phyloP scores from a whole-genome alignment of 2,888 invertebrate species.

The Phengaris alcon region DNA sequence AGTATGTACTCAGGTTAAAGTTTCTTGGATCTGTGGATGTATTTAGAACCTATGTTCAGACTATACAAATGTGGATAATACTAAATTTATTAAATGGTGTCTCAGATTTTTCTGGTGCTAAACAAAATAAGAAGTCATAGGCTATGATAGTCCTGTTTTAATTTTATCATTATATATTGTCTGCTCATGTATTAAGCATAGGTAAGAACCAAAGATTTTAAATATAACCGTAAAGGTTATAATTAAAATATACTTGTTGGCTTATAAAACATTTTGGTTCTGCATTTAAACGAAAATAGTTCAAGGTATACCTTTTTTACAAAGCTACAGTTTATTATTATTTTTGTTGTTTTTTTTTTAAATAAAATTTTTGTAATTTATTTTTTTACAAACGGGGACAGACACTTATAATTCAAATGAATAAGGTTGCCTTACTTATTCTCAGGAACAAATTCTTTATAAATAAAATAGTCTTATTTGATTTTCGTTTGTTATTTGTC shows the following conservation, averaged over 20 bases:
- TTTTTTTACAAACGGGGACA: not conserved
- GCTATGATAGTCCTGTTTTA: constrained; percentile 2
- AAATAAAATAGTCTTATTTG: too few species aligned
- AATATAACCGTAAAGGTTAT: constrained; percentile 6
- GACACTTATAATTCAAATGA: not conserved
- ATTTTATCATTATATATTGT: constrained; percentile 7
- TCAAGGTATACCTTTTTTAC: not conserved
- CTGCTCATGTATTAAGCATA: not conserved
- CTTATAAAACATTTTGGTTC: not conserved
- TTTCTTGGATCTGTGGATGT: not conserved
- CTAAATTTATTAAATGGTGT: not conserved
- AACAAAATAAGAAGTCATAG: constrained; percentile 15
- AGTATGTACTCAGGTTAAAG: not conserved
- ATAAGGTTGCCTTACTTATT: too few species aligned
- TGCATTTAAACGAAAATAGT: not conserved
- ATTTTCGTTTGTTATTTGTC: not conserved
- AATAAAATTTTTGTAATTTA: not conserved
- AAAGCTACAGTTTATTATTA: not conserved
- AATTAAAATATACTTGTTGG: constrained; percentile 25
- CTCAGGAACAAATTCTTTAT: too few species aligned
- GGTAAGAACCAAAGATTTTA: constrained; percentile 22
- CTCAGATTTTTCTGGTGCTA: constrained; percentile 14
- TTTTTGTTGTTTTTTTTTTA: not conserved
- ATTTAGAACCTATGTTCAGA: not conserved
- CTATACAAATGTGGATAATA: not conserved